Evolutionary conservation across 2,888 invertebrate species (phyloP).

Genomic region (Homarus gammarus): DNA sequence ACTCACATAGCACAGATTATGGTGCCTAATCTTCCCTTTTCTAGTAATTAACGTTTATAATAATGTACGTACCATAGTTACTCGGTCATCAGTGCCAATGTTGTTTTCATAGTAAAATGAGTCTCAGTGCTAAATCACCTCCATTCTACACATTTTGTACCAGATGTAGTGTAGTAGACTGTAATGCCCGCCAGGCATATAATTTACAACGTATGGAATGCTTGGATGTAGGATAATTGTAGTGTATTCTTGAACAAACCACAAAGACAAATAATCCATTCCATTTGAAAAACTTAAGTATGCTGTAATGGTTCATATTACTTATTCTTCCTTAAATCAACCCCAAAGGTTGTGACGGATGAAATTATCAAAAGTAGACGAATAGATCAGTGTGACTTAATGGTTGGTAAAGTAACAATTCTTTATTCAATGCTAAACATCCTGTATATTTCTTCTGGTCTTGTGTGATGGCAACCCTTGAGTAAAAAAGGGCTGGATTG

Average conservation of each 20-base stretch:
- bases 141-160: not conserved
- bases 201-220: not conserved
- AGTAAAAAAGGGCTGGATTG: no score
- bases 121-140: not conserved
- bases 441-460: no score
- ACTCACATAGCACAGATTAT: conserved; percentile 12
- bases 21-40: conserved; percentile 12
- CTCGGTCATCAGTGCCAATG: conserved; percentile 13
- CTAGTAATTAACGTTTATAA: not conserved
- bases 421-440: no score
- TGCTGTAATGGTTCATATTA: no score
- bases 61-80: not conserved
- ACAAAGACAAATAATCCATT: not conserved
- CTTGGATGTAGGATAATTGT: not conserved
- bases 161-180: not conserved
- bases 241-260: not conserved
- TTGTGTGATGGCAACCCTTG: no score
- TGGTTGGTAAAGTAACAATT: no score
- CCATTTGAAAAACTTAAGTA: not conserved
- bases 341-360: no score
- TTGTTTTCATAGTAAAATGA: not conserved
- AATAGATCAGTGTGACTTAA: no score
- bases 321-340: no score
- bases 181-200: not conserved
- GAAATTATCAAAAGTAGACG: no score